These are phyloP conservation scores for Drosophila asahinai DNA, from an alignment of 1,140 invertebrate species.

Conservation along the genomic window DNA sequence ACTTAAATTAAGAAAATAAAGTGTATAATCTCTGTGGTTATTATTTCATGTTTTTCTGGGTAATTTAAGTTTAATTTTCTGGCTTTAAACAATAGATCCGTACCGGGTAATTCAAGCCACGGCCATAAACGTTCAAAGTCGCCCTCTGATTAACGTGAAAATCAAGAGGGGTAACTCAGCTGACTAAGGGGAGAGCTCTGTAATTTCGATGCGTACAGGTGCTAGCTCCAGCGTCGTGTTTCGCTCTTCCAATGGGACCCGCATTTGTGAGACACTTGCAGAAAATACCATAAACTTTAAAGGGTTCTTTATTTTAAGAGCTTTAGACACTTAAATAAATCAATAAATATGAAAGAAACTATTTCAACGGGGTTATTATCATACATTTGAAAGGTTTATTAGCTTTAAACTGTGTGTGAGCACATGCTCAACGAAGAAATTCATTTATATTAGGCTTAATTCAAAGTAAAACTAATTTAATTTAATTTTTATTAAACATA, in stretches of 20 bases:
- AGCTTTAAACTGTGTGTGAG: too few species aligned
- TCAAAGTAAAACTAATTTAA: background rate
- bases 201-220: constrained; percentile 13
- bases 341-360: too few species aligned
- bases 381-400: too few species aligned
- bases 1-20: too few species aligned
- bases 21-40: too few species aligned
- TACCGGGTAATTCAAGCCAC: background rate
- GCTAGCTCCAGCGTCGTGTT: constrained; percentile 3
- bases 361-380: too few species aligned
- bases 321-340: too few species aligned
- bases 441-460: too few species aligned
- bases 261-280: constrained; percentile 1
- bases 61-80: background rate
- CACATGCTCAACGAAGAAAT: too few species aligned
- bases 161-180: background rate
- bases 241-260: background rate
- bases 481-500: background rate
- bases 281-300: background rate
- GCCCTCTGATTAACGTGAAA: constrained; percentile 18
- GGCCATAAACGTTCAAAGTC: too few species aligned
- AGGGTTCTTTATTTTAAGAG: too few species aligned
- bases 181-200: background rate
- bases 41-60: too few species aligned
- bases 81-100: background rate